Evolutionary conservation across 1,140 invertebrate species (phyloP).

Genomic region (Rhynchophorus ferrugineus): DNA sequence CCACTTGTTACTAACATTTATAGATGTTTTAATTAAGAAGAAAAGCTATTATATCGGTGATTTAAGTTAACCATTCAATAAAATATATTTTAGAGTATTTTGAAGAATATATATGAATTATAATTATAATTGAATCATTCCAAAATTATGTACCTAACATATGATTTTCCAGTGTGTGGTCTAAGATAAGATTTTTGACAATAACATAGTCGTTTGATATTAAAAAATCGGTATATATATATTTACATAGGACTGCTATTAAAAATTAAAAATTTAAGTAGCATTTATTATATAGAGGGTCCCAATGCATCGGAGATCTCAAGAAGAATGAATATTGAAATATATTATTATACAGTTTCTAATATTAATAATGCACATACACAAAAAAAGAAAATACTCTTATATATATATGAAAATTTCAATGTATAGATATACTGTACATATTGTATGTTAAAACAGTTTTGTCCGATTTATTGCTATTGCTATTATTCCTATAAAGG

Average conservation of each 20-base stretch:
- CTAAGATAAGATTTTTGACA: conserved; percentile 38
- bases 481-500: no score
- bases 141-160: conserved; percentile 40
- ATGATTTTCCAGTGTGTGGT: conserved; percentile 38
- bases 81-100: conserved; percentile 32
- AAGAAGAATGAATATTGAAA: conserved; percentile 32
- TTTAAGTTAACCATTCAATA: conserved; percentile 33
- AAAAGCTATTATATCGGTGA: conserved; percentile 20
- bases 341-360: conserved; percentile 33
- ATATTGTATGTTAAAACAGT: conserved; percentile 27
- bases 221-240: conserved; percentile 35
- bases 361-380: conserved; percentile 32
- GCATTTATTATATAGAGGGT: conserved; percentile 39
- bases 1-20: conserved; percentile 39
- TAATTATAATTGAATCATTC: conserved; percentile 32
- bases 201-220: conserved; percentile 41
- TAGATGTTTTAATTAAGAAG: conserved; percentile 34
- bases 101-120: conserved; percentile 17
- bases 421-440: conserved; percentile 33
- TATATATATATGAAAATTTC: conserved; percentile 15
- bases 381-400: conserved; percentile 31
- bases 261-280: conserved; percentile 33
- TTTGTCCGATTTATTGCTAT: not conserved
- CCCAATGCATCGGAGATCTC: conserved; percentile 36
- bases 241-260: conserved; percentile 38